phyloP scores from a whole-genome alignment of 2,888 invertebrate species.

The Calephelis perditalis region DNA sequence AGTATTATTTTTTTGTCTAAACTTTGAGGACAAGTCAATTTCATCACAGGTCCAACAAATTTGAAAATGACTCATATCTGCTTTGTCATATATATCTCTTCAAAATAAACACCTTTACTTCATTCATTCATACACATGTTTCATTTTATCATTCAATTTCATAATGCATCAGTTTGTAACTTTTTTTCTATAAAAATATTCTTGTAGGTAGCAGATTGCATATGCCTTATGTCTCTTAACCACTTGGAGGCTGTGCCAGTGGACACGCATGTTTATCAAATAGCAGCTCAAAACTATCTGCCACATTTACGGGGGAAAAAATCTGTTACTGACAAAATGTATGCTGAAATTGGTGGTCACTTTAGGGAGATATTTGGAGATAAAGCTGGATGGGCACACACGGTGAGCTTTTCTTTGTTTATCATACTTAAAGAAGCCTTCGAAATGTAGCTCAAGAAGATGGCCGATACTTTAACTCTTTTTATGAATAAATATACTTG shows the following conservation, averaged over 20 bases:
- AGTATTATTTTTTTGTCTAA: too few species aligned
- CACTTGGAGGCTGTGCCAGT: conserved; percentile 94
- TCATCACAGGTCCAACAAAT: too few species aligned
- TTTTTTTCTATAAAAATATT: background rate
- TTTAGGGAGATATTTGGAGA: conserved; percentile 90
- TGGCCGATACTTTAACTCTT: too few species aligned
- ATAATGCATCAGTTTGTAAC: too few species aligned
- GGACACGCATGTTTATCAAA: conserved; percentile 97
- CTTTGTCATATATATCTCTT: too few species aligned
- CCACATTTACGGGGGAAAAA: conserved; percentile 86
- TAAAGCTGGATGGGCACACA: conserved; percentile 96
- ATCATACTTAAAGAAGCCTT: background rate
- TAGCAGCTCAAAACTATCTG: conserved; percentile 89
- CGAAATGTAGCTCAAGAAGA: too few species aligned
- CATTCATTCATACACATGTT: too few species aligned
- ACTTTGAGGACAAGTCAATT: too few species aligned
- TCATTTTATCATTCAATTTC: too few species aligned
- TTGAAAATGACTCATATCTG: too few species aligned
- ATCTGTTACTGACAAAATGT: conserved; percentile 88
- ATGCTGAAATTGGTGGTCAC: conserved; percentile 90
- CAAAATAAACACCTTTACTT: too few species aligned
- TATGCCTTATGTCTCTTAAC: conserved; percentile 96
- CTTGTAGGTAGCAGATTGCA: conserved; percentile 95
- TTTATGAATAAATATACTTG: too few species aligned
- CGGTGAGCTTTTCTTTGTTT: conserved; percentile 77